Base-by-base conservation (phyloP, 2,888 invertebrate genomes). In the Heliconius charithonia region DNA sequence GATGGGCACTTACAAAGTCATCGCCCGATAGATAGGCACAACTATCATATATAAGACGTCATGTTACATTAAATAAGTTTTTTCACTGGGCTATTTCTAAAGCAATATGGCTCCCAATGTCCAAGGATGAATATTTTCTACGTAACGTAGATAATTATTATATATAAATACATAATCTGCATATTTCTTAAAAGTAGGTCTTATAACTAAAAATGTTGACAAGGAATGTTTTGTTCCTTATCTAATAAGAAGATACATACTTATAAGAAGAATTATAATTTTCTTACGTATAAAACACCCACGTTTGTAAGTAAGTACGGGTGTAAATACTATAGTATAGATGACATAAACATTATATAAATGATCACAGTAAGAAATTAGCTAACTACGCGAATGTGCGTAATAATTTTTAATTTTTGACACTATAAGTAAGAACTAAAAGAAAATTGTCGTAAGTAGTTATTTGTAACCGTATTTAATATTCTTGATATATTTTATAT, bases 301-400 rank as follows among this genome's bases (percentile, higher is more conserved):
- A 63, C 70, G 69, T 74, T 75, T 37, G 73, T 77, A 81, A 81
- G 79, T 75, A 63, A 81, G 79, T 75, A 63, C 56, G 67, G 76
- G 78, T 71, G 67, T 77, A 22, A 45, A 70, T 79, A 76, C 78
- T 81, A 76, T 79, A 78, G 67, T 79, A 86, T 83, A 85, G 86
- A 87, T 86, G 86, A 85, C 85, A 84, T 87, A 86, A 86, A 87
- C 84, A 85, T 89, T 89, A 90, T 89, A 90, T 87, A 88, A 92
- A 91, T 89, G 92, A 94, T 93, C 93, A 93, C 93, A 94, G 92
- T 93, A 93, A 90, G 90, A 91, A 91, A 92, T 90, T 89, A 90
- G 91, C 91, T 92, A 93, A 88, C 91, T 94, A 93, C 92, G 93
- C 93, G 91, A 92, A 90, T 94, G 94, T 94, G 94, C 94, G 94